Evolutionary conservation across 1,140 invertebrate species (phyloP).

Genomic region (Acromyrmex heyeri): DNA sequence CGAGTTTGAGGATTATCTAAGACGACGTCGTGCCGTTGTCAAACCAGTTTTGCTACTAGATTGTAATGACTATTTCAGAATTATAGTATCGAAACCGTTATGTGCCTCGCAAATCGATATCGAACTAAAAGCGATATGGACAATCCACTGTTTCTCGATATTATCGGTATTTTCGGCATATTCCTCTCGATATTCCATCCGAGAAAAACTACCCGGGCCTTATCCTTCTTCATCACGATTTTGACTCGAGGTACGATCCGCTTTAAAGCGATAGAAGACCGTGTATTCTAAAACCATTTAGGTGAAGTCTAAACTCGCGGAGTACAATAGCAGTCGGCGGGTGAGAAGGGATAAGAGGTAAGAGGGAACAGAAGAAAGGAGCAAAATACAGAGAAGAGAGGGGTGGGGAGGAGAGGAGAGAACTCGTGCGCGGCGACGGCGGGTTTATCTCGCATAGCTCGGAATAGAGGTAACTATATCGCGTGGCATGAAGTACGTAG

Average conservation of each 20-base stretch:
- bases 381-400: background rate
- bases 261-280: constrained; percentile 33
- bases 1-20: constrained; percentile 36
- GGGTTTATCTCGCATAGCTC: constrained; percentile 70
- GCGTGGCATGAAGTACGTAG: constrained; percentile 65
- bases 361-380: constrained; percentile 9
- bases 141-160: background rate
- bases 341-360: constrained; percentile 37
- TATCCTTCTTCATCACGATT: background rate
- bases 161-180: background rate
- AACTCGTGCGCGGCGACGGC: background rate
- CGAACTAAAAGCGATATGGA: background rate
- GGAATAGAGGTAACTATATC: constrained; percentile 59
- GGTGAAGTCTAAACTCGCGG: constrained; percentile 31
- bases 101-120: background rate
- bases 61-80: background rate
- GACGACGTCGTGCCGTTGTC: background rate
- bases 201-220: background rate
- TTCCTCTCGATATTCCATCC: background rate
- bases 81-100: background rate
- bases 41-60: background rate
- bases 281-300: constrained; percentile 52
- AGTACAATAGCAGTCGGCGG: constrained; percentile 28
- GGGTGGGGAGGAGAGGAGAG: background rate
- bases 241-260: constrained; percentile 6